phyloP scores from a whole-genome alignment of 64 coral and sea anemone species.

The Hydrozoanthus tunicans region DNA sequence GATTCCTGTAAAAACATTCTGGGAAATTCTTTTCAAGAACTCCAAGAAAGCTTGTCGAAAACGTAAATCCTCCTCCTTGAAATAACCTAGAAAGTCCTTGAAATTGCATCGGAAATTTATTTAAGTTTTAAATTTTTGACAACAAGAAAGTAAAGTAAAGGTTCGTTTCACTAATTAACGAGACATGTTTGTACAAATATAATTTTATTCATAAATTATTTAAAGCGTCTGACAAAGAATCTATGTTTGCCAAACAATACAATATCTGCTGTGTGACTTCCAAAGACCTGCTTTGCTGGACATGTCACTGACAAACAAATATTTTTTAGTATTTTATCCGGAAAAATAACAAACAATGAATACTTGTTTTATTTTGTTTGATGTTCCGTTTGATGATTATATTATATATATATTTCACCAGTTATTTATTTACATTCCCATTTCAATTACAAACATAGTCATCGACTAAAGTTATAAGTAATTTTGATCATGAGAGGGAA shows the following conservation, averaged over 20 bases:
- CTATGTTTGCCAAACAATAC: background rate
- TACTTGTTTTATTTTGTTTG: background rate
- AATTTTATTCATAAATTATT: slow-evolving; percentile 6
- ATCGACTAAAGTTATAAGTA: background rate
- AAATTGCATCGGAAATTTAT: no score
- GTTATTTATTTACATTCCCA: background rate
- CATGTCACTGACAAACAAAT: background rate
- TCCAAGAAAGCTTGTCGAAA: no score
- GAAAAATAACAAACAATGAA: background rate
- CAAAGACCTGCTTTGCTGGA: slow-evolving; percentile 32
- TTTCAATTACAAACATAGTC: no score
- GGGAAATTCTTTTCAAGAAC: no score
- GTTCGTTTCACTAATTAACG: background rate
- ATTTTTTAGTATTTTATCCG: background rate
- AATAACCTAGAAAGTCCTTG: no score
- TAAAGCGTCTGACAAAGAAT: background rate
- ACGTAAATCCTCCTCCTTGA: no score
- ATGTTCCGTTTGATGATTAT: background rate
- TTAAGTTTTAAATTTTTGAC: no score
- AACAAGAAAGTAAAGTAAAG: no score
- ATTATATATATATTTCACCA: background rate
- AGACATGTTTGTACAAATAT: background rate
- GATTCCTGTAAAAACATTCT: no score
- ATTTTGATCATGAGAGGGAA: background rate
- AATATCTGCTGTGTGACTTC: background rate